Evolutionary conservation across 2,888 invertebrate genomes (phyloP).

Genomic region (Entomobrya proxima): DNA sequence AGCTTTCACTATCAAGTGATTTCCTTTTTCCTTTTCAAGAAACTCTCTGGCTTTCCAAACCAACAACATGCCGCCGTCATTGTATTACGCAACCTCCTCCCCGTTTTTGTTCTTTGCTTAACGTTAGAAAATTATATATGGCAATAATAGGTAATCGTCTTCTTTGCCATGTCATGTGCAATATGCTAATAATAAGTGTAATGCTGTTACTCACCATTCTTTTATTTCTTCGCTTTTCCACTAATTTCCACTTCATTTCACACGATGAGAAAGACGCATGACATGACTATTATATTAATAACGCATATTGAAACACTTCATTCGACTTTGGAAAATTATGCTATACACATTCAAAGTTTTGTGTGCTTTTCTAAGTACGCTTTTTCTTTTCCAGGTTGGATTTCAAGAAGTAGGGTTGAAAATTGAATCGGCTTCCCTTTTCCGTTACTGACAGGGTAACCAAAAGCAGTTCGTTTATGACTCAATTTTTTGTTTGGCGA

Average conservation of each 20-base stretch:
- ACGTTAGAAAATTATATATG: not conserved
- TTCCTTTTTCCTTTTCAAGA: conserved; percentile 15
- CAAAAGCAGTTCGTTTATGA: not conserved
- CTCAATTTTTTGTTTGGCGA: not conserved
- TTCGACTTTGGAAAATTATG: not conserved
- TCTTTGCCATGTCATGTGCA: not conserved
- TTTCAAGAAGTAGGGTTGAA: not conserved
- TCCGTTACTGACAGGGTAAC: not conserved
- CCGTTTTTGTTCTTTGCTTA: not conserved
- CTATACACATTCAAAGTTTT: not conserved
- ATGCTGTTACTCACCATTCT: not conserved
- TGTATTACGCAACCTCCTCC: not conserved
- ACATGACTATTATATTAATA: conserved; percentile 19
- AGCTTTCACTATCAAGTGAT: conserved; percentile 55
- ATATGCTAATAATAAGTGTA: conserved; percentile 37
- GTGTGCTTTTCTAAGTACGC: not conserved
- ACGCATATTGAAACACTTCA: not conserved
- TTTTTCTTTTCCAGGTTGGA: not conserved
- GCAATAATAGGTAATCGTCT: not conserved
- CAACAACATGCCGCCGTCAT: not conserved
- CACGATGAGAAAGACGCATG: conserved; percentile 27
- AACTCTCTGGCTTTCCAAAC: not conserved
- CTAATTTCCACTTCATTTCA: conserved; percentile 61
- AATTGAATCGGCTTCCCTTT: conserved; percentile 14
- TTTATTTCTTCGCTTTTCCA: not conserved